phyloP scores from a whole-genome alignment of 1,140 invertebrate species.

The Cotesia chilonis region DNA sequence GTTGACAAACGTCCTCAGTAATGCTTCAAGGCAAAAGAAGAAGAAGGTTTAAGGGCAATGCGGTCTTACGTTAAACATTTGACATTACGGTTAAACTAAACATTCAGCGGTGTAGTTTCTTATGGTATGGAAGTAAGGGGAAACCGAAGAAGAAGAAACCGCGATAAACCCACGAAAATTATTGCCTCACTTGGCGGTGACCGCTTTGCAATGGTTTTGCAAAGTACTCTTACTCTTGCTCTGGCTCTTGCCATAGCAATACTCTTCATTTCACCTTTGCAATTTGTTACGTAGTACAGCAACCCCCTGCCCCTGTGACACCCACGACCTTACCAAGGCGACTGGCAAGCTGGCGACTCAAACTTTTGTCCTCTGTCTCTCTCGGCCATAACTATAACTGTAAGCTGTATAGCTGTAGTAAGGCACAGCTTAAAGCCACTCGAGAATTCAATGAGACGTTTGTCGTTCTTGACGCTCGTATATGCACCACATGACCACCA shows the following conservation, averaged over 20 bases:
- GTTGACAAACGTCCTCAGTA: neutral
- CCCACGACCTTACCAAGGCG: conserved; percentile 49
- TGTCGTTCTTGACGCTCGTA: conserved; percentile 5
- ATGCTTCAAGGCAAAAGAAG: conserved; percentile 13
- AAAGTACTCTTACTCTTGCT: neutral
- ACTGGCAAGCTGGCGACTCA: conserved; percentile 25
- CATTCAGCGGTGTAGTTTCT: too few species aligned
- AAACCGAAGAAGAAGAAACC: conserved; percentile 46
- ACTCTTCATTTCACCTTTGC: neutral
- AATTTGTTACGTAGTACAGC: conserved; percentile 39
- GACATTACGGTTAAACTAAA: too few species aligned
- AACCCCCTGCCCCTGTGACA: conserved; percentile 39
- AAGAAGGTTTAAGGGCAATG: neutral
- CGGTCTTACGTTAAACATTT: too few species aligned
- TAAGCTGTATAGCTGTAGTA: too few species aligned
- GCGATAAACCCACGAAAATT: conserved; percentile 58
- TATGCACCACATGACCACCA: conserved; percentile 5
- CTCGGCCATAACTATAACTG: too few species aligned
- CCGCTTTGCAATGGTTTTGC: conserved; percentile 28
- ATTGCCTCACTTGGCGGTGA: conserved; percentile 46
- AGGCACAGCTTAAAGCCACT: neutral
- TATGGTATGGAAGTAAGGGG: too few species aligned
- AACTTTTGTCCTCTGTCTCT: too few species aligned
- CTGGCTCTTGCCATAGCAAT: too few species aligned
- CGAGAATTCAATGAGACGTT: conserved; percentile 39